Conservation (phyloP, 1,140 invertebrate species). For the Hyles euphorbiae region DNA sequence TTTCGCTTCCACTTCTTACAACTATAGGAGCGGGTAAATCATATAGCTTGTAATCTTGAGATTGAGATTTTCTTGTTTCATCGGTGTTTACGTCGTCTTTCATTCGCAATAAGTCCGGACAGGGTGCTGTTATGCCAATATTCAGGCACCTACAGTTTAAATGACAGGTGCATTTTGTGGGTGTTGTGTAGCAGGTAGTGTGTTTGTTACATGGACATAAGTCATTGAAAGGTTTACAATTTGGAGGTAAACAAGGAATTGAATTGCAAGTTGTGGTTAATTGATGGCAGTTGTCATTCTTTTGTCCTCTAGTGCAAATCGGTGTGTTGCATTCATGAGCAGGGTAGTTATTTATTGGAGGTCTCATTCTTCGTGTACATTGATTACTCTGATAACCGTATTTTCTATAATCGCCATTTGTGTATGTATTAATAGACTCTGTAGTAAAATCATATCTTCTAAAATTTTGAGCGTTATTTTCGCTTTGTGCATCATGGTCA, state of each 20-base stretch:
- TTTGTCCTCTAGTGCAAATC: slow-evolving; percentile 40
- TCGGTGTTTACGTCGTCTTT: slow-evolving; percentile 11
- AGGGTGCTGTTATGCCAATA: slow-evolving; percentile 9
- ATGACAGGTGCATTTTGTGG: slow-evolving; percentile 20
- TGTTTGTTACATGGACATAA: slow-evolving; percentile 33
- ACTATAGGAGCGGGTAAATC: slow-evolving; percentile 26
- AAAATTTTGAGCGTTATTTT: slow-evolving; percentile 22
- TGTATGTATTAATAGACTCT: slow-evolving; percentile 11
- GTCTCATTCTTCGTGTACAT: slow-evolving; percentile 38
- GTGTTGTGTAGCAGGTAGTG: slow-evolving; percentile 12
- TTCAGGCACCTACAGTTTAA: slow-evolving; percentile 37
- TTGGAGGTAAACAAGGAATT: slow-evolving; percentile 1
- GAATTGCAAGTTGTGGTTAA: slow-evolving; percentile 11
- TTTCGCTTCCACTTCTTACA: slow-evolving; percentile 18
- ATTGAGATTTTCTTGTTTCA: slow-evolving; percentile 13
- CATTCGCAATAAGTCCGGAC: slow-evolving; percentile 11
- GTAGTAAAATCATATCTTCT: slow-evolving; percentile 28
- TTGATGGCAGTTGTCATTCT: slow-evolving; percentile 13
- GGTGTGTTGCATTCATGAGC: slow-evolving; percentile 7
- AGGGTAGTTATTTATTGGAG: background rate
- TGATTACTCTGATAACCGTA: slow-evolving; percentile 15
- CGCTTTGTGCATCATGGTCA: slow-evolving; percentile 24
- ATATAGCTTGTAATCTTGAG: slow-evolving; percentile 20
- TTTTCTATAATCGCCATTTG: slow-evolving; percentile 29
- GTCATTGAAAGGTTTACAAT: background rate